Conservation (phyloP, 2,113 vertebrate genomes). For the Macheiramphus alcinus region DNA sequence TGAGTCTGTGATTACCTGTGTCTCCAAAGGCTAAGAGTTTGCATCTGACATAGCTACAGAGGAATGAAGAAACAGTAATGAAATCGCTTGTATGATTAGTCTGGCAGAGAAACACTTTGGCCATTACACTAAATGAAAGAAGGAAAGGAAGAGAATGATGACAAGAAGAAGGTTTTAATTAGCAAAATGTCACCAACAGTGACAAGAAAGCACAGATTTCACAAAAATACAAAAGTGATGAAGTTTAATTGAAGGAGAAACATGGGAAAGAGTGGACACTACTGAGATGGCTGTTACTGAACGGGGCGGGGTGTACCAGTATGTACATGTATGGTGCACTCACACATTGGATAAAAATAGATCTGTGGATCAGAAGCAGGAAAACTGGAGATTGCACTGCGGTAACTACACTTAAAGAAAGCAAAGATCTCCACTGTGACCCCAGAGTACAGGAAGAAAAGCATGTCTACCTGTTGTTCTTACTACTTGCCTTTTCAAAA, state of each 20-base stretch:
- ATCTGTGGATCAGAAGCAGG: background rate
- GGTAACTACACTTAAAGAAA: background rate
- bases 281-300: background rate
- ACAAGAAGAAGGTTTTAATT: background rate
- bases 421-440: background rate
- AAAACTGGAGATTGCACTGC: background rate
- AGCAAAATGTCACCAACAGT: background rate
- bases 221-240: background rate
- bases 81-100: background rate
- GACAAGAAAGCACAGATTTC: background rate
- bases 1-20: conserved; percentile 13
- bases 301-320: background rate
- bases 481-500: background rate
- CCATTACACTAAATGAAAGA: background rate
- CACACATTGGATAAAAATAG: background rate
- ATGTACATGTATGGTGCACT: background rate
- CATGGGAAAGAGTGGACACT: background rate
- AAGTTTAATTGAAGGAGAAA: background rate
- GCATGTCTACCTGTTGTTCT: conserved; percentile 1
- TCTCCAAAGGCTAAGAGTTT: background rate
- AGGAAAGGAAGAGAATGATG: background rate
- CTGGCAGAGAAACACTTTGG: background rate
- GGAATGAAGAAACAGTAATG: background rate
- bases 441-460: background rate
- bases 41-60: background rate